phyloP scores from a whole-genome alignment of 2,113 vertebrate genomes.

The Pontoporia blainvillei region DNA sequence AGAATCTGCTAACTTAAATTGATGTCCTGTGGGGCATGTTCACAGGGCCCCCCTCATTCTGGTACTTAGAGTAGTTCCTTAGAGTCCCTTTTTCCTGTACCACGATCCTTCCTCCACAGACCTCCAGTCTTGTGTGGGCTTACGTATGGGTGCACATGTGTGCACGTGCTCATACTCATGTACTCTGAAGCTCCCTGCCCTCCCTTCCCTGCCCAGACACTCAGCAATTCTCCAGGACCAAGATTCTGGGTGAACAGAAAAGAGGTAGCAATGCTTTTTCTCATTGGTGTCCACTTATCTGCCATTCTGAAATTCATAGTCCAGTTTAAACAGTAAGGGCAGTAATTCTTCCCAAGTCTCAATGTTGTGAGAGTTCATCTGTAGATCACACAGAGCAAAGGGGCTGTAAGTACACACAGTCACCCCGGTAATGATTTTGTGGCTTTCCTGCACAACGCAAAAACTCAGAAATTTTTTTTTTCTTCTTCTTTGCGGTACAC shows the following conservation, averaged over 20 bases:
- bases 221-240: neutral
- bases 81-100: neutral
- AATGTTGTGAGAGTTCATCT: neutral
- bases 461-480: neutral
- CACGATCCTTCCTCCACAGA: neutral
- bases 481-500: no score
- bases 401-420: neutral
- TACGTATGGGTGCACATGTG: neutral
- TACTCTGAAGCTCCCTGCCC: neutral
- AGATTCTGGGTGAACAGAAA: neutral
- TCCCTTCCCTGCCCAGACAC: no score
- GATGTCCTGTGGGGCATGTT: neutral
- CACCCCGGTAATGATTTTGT: neutral
- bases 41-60: neutral
- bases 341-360: neutral
- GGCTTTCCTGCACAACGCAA: neutral
- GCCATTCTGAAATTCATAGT: neutral
- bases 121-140: neutral
- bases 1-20: neutral
- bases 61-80: neutral
- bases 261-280: neutral
- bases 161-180: neutral
- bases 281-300: neutral
- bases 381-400: neutral
- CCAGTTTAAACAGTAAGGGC: neutral